Evolutionary conservation across 2,888 invertebrate genomes (phyloP).

Genomic region (Tenthredo mesomela): DNA sequence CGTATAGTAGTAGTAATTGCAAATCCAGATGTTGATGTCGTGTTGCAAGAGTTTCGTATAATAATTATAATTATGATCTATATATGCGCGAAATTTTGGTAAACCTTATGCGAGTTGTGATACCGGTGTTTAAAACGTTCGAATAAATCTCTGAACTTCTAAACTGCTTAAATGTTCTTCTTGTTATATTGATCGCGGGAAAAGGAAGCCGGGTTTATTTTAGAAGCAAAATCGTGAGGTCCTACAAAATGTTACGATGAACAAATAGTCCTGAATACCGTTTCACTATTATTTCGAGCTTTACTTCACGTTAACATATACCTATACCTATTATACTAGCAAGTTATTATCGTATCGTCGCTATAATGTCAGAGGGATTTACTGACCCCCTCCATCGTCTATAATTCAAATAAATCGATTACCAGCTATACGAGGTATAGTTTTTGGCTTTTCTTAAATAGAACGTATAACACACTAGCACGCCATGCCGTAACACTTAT

Average conservation of each 20-base stretch:
- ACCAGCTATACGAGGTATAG: not conserved
- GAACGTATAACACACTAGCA: not conserved
- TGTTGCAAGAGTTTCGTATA: not conserved
- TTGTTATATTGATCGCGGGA: constrained; percentile 23
- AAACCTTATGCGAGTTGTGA: not conserved
- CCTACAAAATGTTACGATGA: not conserved
- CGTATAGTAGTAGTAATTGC: not conserved
- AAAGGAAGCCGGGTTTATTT: constrained; percentile 9
- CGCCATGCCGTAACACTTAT: not conserved
- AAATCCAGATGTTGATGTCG: constrained; percentile 16
- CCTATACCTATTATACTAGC: not conserved
- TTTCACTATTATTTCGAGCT: not conserved
- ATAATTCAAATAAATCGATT: constrained; percentile 25
- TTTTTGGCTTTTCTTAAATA: constrained; percentile 10
- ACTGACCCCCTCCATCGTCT: not conserved
- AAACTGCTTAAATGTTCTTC: constrained; percentile 5
- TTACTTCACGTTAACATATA: not conserved
- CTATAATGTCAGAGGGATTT: not conserved
- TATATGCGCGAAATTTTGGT: not conserved
- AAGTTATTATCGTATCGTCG: not conserved
- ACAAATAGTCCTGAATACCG: not conserved
- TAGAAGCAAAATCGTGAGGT: not conserved
- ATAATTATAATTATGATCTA: not conserved
- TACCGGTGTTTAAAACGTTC: not conserved
- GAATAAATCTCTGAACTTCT: constrained; percentile 1